Conservation (phyloP, 2,797 vertebrate genomes). For the Coranthus polyacanthus region DNA sequence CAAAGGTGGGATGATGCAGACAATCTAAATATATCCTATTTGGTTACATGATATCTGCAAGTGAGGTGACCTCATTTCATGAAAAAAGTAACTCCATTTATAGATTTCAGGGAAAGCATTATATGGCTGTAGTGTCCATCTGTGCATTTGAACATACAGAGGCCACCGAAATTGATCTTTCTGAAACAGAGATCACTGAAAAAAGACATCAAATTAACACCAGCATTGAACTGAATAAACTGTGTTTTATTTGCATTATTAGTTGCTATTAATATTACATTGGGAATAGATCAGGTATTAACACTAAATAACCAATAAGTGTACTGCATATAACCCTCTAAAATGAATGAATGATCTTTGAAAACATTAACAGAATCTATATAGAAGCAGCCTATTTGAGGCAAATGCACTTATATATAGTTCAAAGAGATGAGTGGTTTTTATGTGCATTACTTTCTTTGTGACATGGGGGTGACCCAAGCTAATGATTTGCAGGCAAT, state of each 20-base stretch:
- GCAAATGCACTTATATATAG: slow-evolving; percentile 64
- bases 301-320: slow-evolving; percentile 1
- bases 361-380: slow-evolving; percentile 31
- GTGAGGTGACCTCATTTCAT: slow-evolving; percentile 79
- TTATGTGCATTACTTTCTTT: slow-evolving; percentile 79
- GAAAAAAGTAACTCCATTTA: slow-evolving; percentile 76
- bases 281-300: neutral
- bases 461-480: slow-evolving; percentile 82
- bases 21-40: slow-evolving; percentile 76
- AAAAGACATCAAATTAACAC: slow-evolving; percentile 5
- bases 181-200: neutral
- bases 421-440: slow-evolving; percentile 77
- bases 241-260: neutral
- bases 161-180: slow-evolving; percentile 24
- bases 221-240: neutral
- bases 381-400: slow-evolving; percentile 57
- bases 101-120: slow-evolving; percentile 72
- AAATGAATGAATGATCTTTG: slow-evolving; percentile 25
- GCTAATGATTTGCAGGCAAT: slow-evolving; percentile 85
- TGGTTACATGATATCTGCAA: slow-evolving; percentile 70
- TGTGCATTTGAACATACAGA: slow-evolving; percentile 58
- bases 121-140: slow-evolving; percentile 51
- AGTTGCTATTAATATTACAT: neutral
- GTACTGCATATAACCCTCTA: neutral
- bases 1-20: slow-evolving; percentile 69